A percentile compares a stretch with the other conserved stretches of the same genome.
phyloP scores from a whole-genome alignment of 2,113 vertebrate species.

The Brachionichthys hirsutus region DNA sequence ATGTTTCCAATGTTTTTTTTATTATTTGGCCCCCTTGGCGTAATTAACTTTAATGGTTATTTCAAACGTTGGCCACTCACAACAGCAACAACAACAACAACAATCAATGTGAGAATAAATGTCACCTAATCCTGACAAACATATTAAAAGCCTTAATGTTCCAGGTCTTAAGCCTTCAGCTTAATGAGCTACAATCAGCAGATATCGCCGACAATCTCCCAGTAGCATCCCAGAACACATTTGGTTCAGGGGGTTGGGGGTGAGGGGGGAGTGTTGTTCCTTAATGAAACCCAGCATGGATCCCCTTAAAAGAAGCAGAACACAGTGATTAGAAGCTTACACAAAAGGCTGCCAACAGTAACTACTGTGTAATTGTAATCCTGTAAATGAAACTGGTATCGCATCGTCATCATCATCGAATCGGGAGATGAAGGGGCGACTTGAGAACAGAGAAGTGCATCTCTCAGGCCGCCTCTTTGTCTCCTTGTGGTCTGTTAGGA shows the following conservation, averaged over 20 bases:
- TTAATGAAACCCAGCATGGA: constrained; percentile 72
- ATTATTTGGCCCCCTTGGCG: constrained; percentile 26
- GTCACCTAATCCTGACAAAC: constrained; percentile 53
- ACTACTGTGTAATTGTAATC: constrained; percentile 70
- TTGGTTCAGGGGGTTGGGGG: constrained; percentile 56
- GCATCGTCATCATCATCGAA: constrained; percentile 6
- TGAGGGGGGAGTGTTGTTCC: constrained; percentile 51
- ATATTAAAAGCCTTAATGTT: constrained; percentile 40
- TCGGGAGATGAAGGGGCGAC: constrained; percentile 46
- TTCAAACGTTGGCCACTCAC: constrained; percentile 44
- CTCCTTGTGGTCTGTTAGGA: constrained; percentile 35
- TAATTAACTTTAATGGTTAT: constrained; percentile 54
- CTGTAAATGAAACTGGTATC: constrained; percentile 38
- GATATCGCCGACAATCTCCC: constrained; percentile 46
- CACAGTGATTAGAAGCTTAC: constrained; percentile 70
- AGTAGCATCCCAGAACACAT: constrained; percentile 45
- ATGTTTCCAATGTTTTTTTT: constrained; percentile 23
- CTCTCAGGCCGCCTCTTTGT: constrained; percentile 2
- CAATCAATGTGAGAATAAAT: constrained; percentile 38
- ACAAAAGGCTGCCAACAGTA: constrained; percentile 63
- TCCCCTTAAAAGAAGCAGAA: constrained; percentile 55
- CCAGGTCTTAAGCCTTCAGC: constrained; percentile 54
- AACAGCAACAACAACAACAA: constrained; percentile 44
- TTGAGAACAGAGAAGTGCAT: constrained; percentile 25
- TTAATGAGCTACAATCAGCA: constrained; percentile 66